Evolutionary conservation across 2,888 invertebrate species (phyloP).

Genomic region (Disparrhopalites patrizii): DNA sequence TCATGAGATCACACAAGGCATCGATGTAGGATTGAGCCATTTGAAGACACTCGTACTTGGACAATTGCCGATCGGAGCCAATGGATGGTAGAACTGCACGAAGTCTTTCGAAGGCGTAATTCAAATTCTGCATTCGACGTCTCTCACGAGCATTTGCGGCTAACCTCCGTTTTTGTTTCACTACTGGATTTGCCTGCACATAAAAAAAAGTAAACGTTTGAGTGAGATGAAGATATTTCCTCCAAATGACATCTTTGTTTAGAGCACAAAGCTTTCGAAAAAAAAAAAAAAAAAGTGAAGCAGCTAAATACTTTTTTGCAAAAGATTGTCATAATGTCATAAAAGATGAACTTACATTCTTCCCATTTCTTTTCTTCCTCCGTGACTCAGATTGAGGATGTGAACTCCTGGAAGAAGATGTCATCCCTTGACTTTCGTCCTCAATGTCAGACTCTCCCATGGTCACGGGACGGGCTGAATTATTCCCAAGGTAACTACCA

Average conservation of each 20-base stretch:
- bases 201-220: neutral
- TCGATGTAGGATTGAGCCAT: conserved; percentile 96
- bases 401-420: neutral
- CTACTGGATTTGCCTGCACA: conserved; percentile 66
- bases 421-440: neutral
- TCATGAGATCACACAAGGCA: conserved; percentile 79
- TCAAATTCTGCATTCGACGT: conserved; percentile 87
- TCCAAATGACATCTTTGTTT: too few relatives aligned
- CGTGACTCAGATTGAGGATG: conserved; percentile 5
- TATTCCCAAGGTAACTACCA: too few relatives aligned
- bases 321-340: too few relatives aligned
- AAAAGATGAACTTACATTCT: conserved; percentile 29
- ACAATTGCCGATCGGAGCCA: conserved; percentile 84
- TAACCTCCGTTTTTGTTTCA: conserved; percentile 74
- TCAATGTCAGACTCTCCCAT: neutral
- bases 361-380: conserved; percentile 25
- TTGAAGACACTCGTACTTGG: conserved; percentile 93
- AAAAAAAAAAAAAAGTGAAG: neutral
- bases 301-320: too few relatives aligned
- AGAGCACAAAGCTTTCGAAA: neutral
- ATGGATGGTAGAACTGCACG: conserved; percentile 86
- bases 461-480: neutral
- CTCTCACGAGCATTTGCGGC: conserved; percentile 92
- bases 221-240: too few relatives aligned
- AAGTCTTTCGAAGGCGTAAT: conserved; percentile 87